phyloP scores from a whole-genome alignment of 1,140 invertebrate species.

The Cherax quadricarinatus region DNA sequence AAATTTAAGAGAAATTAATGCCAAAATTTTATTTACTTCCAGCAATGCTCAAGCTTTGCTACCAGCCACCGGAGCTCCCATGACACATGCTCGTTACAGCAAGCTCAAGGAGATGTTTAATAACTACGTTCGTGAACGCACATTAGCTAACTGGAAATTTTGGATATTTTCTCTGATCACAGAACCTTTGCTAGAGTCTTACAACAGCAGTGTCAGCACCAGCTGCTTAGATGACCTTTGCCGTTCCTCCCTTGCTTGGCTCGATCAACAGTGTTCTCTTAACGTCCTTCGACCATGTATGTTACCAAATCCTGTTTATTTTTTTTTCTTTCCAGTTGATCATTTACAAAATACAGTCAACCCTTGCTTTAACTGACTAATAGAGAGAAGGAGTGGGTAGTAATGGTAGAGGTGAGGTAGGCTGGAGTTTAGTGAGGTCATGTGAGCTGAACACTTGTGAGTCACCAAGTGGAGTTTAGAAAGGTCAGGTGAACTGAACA shows the following conservation, averaged over 20 bases:
- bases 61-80: conserved; percentile 95
- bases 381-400: too few species aligned
- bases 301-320: not conserved
- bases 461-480: too few species aligned
- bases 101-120: conserved; percentile 97
- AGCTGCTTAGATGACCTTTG: conserved; percentile 94
- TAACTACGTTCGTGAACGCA: conserved; percentile 90
- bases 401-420: too few species aligned
- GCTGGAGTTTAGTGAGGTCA: too few species aligned
- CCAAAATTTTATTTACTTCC: conserved; percentile 25
- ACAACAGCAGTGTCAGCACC: conserved; percentile 93
- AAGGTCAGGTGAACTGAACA: too few species aligned
- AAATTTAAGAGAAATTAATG: not conserved
- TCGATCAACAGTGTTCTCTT: conserved; percentile 96
- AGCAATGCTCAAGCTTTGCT: conserved; percentile 95
- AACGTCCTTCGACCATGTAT: conserved; percentile 71
- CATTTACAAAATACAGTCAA: too few species aligned
- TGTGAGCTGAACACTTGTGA: too few species aligned
- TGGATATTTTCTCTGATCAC: conserved; percentile 97
- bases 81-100: conserved; percentile 88
- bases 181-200: conserved; percentile 91
- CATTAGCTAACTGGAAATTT: conserved; percentile 97
- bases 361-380: too few species aligned
- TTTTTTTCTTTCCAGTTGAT: not conserved
- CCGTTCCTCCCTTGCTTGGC: conserved; percentile 93